Percentiles rank a stretch among this genome's conserved stretches.
phyloP scores from a whole-genome alignment of 1,140 invertebrate genomes.

The Drosophila subpulchrella region DNA sequence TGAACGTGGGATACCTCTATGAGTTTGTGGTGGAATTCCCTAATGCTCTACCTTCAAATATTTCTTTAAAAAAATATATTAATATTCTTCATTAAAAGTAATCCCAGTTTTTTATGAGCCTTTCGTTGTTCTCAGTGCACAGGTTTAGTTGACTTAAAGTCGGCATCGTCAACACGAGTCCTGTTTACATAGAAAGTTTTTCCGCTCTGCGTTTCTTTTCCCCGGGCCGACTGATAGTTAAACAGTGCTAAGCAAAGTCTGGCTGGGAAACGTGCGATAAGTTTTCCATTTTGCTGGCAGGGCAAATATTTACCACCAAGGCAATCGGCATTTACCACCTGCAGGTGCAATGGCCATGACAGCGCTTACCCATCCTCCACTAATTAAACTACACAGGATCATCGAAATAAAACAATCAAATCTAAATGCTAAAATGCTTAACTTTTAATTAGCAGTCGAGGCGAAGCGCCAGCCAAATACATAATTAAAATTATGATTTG shows the following conservation, averaged over 20 bases:
- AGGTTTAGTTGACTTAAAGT: slow-evolving; percentile 71
- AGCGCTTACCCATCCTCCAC: slow-evolving; percentile 23
- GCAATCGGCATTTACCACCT: slow-evolving; percentile 27
- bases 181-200: slow-evolving; percentile 70
- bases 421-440: slow-evolving; percentile 40
- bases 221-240: slow-evolving; percentile 57
- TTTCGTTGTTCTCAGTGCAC: slow-evolving; percentile 23
- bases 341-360: slow-evolving; percentile 16
- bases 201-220: slow-evolving; percentile 33
- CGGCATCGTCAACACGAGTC: slow-evolving; percentile 32
- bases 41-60: too few relatives aligned
- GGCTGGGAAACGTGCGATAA: slow-evolving; percentile 66
- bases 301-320: slow-evolving; percentile 57
- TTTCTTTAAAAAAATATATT: too few relatives aligned
- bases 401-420: slow-evolving; percentile 40
- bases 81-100: too few relatives aligned
- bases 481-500: slow-evolving; percentile 78
- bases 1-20: too few relatives aligned
- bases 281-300: slow-evolving; percentile 62
- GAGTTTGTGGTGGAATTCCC: too few relatives aligned
- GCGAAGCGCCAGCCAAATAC: slow-evolving; percentile 30
- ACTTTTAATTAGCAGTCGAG: slow-evolving; percentile 53
- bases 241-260: slow-evolving; percentile 72
- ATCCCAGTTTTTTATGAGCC: not conserved
- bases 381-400: slow-evolving; percentile 39